Conservation (phyloP, 2,797 vertebrate genomes). For the Poeciliopsis infans region DNA sequence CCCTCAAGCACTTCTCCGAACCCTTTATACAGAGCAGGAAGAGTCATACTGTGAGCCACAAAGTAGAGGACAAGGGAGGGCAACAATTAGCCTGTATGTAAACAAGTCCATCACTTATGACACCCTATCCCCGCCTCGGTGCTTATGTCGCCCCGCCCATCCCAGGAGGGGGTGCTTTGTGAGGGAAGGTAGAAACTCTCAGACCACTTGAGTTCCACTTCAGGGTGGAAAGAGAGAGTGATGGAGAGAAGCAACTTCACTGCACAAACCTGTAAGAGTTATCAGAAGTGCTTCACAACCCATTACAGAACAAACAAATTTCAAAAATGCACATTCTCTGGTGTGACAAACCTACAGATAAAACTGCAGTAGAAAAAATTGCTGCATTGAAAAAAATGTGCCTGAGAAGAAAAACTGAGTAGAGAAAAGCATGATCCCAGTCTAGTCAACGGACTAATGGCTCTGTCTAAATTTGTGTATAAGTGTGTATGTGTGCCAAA, state of each 20-base stretch:
- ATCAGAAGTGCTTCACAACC: conserved; percentile 27
- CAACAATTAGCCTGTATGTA: conserved; percentile 75
- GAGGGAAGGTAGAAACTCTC: conserved; percentile 69
- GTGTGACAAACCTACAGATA: background rate
- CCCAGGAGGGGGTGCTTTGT: conserved; percentile 76
- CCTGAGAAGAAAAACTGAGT: background rate
- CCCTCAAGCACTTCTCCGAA: conserved; percentile 45
- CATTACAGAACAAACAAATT: conserved; percentile 9
- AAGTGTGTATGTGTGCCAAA: conserved; percentile 47
- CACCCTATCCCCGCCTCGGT: conserved; percentile 57
- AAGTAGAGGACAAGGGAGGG: conserved; percentile 61
- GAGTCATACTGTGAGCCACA: conserved; percentile 58
- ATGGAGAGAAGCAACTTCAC: conserved; percentile 29
- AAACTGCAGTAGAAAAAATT: conserved; percentile 18
- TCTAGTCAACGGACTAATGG: conserved; percentile 1
- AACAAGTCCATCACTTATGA: conserved; percentile 71
- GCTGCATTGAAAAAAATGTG: background rate
- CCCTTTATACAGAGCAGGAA: conserved; percentile 44
- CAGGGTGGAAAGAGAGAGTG: conserved; percentile 50
- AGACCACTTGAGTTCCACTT: conserved; percentile 76
- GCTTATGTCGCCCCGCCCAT: conserved; percentile 61
- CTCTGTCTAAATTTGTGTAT: conserved; percentile 30
- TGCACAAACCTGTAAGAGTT: conserved; percentile 34
- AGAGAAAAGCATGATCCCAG: conserved; percentile 1
- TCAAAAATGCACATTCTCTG: background rate